Evolutionary conservation across 30 jellyfish, hydroid and myxozoan genomes (phyloP).

Genomic region (Catostylus mosaicus): DNA sequence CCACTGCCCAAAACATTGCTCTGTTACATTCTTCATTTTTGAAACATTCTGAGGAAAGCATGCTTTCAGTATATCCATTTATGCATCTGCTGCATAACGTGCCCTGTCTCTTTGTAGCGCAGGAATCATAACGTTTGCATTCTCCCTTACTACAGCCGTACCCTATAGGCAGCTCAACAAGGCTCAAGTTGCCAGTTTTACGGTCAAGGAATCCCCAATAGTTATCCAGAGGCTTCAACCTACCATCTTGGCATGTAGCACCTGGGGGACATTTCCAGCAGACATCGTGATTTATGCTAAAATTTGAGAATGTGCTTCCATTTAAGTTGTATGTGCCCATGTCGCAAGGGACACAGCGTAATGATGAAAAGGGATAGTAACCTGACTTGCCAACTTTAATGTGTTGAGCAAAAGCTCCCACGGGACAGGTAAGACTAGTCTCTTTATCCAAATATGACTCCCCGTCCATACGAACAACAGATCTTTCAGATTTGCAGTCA

Average conservation of each 20-base stretch:
- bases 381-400: neutral
- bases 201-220: neutral
- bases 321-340: neutral
- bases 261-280: conserved; percentile 10
- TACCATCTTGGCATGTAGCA: conserved; percentile 1
- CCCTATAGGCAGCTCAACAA: conserved; percentile 1
- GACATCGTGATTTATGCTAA: neutral
- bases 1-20: neutral
- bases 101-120: neutral
- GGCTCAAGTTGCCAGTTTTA: neutral
- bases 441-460: neutral
- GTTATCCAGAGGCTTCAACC: neutral
- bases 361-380: neutral
- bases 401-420: neutral
- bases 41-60: neutral
- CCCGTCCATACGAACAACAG: neutral
- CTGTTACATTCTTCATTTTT: neutral
- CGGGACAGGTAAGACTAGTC: neutral
- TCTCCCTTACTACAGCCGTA: neutral
- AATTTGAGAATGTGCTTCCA: neutral
- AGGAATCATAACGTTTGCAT: conserved; percentile 10
- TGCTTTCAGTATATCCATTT: neutral
- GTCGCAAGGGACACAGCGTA: neutral
- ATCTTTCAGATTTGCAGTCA: neutral
- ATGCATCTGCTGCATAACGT: neutral